Conservation (phyloP, 35 echinoderm and acorn worm genomes). For the Heliocidaris tuberculata region DNA sequence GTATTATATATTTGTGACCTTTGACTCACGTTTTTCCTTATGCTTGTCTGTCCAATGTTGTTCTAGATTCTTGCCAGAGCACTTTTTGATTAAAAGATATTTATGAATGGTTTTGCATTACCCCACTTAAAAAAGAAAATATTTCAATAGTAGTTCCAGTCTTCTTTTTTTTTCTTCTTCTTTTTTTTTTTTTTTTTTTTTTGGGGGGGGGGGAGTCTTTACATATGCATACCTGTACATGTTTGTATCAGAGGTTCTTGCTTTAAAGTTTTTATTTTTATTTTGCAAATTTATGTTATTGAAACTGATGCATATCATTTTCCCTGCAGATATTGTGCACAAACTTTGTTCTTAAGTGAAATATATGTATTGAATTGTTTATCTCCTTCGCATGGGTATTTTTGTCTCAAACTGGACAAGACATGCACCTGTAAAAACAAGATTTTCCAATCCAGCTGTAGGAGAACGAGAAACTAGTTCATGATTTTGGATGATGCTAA, state of each 20-base stretch:
- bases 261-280: neutral
- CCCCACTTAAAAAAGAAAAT: neutral
- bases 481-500: neutral
- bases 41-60: neutral
- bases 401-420: neutral
- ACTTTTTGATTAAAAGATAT: neutral
- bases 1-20: neutral
- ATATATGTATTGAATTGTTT: neutral
- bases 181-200: too few species aligned
- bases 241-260: neutral
- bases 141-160: too few species aligned
- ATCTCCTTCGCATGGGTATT: neutral
- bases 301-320: neutral
- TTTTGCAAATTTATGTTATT: neutral
- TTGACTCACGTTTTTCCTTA: neutral
- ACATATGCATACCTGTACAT: neutral
- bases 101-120: neutral
- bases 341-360: neutral
- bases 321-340: neutral
- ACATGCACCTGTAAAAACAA: neutral
- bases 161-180: neutral
- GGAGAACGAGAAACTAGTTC: neutral
- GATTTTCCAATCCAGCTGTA: neutral
- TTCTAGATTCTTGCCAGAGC: neutral
- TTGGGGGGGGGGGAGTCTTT: too few species aligned